Base-by-base conservation (phyloP, 2,113 vertebrate species). In the Mirza zaza region DNA sequence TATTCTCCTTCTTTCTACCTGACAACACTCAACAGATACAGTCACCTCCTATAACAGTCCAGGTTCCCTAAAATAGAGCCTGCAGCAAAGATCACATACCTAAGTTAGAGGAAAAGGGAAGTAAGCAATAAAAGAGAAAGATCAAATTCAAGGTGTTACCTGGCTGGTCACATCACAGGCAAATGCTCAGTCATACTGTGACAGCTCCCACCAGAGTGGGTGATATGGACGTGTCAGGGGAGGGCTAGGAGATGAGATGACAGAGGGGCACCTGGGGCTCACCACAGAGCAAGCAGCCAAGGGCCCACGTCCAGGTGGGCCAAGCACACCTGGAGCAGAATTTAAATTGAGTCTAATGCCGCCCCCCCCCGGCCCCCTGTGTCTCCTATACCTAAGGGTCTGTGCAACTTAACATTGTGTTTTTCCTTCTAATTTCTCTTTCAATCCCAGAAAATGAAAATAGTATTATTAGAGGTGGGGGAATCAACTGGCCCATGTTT, bases 361-460 rank as follows among this genome's bases (percentile, higher is more conserved):
- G 3, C 7, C 83, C 34, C 5, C 81, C 3, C 42, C 39, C 45
- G 79, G 23, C 5, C 85, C 3, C 42, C 39, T 32, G 3, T 29
- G 61, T 15, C 27, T 27, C 45, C 25, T 34, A 2, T 39, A n/a
- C 20, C 8, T 59, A 36, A 77, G 12, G 8, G 34, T 61, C 25
- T 76, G 13, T 0, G 57, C 27, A 29, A 36, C 39, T 12, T 50
- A 27, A 27, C 57, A n/a, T 3, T 20, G 15, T 67, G 1, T 18
- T 83, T 25, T 76, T 82, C 81, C 68, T 87, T 91, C 63, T 79
- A 32, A 32, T 91, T 95, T 18, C 32, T 95, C 48, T 42, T 42
- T 87, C 75, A 93, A 34, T 75, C 3, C 11, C 57, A 94, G n/a
- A 34, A 94, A 97, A 73, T 71, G 23, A 63, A 89, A 97, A 71